Base-by-base conservation (phyloP, 2,888 invertebrate genomes). In the Standfussiana lucernea region DNA sequence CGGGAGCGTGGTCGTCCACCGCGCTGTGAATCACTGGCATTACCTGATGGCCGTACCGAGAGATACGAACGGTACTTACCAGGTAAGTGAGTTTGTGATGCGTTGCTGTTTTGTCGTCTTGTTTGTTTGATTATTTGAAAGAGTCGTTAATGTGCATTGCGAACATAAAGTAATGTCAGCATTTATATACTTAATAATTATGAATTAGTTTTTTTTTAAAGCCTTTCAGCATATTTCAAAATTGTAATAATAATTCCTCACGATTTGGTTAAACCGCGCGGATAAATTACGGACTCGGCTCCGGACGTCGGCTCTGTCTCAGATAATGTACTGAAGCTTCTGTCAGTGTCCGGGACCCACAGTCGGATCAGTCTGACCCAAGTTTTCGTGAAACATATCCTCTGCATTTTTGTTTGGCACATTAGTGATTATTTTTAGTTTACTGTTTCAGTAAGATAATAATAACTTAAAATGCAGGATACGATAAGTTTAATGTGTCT, bases 11-110 rank as follows among this genome's bases (percentile, higher is more conserved):
- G 88, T 88, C 90, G 88, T 88, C 90, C 91, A 90, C 88, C 89
- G 75, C 89, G 89, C 92, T 87, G 92, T 94, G 93, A 93, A 94
- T 95, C 94, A 93, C 92, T 86, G 87, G 91, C 92, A 93, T 92
- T 94, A 94, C 94, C 94, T 93, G 92, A 21, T 82, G 71, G 77
- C 68, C 18, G 28, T 82, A 86, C 86, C 32, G 45, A 5, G 77
- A 59, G 40, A 70, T 85, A 53, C 21, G 5, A 37, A 80, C 59
- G 62, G 70, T 56, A 21, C 6, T 7, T 15, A 3, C 0, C 5
- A 2, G 6, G 8, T 21, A 28, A 67, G n/a, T 35, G 24, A 53
- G 28, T 78, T 82, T 72, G 42, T 18, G 6, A 40, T 83, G 15
- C 87, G 77, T 81, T 85, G 78, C 80, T 59, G 64, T 61, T 61